Evolutionary conservation across 2,113 vertebrate species (phyloP).

Genomic region (Melospiza melodia): DNA sequence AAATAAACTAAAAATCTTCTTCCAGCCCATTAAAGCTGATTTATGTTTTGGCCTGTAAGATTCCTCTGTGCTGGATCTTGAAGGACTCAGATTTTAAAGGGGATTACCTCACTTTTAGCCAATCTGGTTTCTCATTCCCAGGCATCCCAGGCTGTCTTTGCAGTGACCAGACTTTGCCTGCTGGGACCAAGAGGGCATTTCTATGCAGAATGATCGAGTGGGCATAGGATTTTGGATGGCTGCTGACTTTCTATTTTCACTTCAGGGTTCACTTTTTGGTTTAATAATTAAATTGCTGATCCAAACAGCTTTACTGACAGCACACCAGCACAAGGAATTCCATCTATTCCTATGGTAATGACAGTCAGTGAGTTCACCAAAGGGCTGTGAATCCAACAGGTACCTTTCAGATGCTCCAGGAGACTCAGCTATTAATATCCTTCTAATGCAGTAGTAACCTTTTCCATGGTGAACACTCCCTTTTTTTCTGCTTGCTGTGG

Average conservation of each 20-base stretch:
- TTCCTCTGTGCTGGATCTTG: conserved; percentile 49
- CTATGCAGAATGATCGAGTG: neutral
- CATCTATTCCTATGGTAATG: neutral
- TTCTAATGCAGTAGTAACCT: neutral
- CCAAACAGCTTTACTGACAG: neutral
- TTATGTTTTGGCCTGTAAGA: conserved; percentile 67
- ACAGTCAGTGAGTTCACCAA: neutral
- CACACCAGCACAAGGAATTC: neutral
- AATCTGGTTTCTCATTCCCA: conserved; percentile 23
- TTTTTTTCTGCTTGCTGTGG: neutral
- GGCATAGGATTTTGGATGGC: neutral
- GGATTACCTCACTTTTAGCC: conserved; percentile 60
- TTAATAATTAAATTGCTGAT: neutral
- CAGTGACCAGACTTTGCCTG: neutral
- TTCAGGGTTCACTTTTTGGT: neutral
- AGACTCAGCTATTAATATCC: neutral
- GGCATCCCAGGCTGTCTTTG: neutral
- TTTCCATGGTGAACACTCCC: neutral
- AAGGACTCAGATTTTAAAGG: conserved; percentile 49
- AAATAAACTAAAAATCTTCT: conserved; percentile 77
- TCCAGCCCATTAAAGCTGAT: conserved; percentile 75
- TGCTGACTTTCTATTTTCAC: neutral
- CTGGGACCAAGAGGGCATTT: neutral
- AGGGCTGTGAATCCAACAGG: neutral
- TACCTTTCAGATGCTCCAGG: no score